Evolutionary conservation across 2,797 vertebrate species (phyloP).

Genomic region (Hirundo rustica): DNA sequence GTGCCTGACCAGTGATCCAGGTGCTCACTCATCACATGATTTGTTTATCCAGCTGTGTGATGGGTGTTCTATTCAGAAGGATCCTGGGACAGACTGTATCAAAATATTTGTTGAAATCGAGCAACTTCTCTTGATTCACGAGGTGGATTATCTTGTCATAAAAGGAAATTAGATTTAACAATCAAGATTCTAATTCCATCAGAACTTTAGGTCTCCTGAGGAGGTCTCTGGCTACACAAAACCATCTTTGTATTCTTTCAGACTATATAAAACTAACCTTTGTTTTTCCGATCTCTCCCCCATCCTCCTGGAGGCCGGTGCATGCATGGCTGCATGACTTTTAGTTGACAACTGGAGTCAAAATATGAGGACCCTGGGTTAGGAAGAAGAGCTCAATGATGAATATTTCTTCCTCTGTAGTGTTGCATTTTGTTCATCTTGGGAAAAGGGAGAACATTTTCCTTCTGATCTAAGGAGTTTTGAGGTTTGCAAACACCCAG

Average conservation of each 20-base stretch:
- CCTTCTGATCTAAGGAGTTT: background rate
- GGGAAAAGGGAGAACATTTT: background rate
- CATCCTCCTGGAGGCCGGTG: background rate
- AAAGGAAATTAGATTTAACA: background rate
- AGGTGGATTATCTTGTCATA: background rate
- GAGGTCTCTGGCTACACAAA: background rate
- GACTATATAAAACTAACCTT: background rate
- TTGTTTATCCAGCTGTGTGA: background rate
- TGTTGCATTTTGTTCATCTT: background rate
- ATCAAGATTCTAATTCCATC: background rate
- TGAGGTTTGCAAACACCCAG: background rate
- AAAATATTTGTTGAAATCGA: background rate
- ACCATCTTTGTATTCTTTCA: background rate
- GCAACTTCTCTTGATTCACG: background rate
- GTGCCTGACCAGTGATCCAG: accelerated
- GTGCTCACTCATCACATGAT: accelerated
- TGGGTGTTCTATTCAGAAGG: background rate
- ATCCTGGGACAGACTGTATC: background rate
- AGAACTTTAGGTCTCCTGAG: background rate
- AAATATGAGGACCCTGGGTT: background rate
- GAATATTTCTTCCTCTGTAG: background rate
- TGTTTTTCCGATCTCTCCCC: background rate
- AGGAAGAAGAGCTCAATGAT: background rate
- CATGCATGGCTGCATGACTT: background rate
- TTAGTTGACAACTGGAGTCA: background rate